Evolutionary conservation across 2,113 vertebrate species (phyloP), one percentile per base, ranked within the genome.

Genomic region (Tragelaphus imberbis): DNA sequence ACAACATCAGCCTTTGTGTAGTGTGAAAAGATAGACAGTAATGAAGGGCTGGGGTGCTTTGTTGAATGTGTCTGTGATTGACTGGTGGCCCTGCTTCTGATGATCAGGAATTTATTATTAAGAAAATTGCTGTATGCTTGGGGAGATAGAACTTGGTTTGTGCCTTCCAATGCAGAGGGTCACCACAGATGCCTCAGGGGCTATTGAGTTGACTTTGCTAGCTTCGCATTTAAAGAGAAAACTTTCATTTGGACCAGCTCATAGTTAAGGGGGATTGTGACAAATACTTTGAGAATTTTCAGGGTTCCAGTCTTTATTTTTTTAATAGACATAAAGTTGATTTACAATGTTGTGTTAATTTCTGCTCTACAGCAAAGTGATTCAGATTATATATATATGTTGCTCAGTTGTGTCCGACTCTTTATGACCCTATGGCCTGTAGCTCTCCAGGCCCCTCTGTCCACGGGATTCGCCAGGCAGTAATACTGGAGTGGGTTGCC

Each of bases 81-180:
- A 89, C 96, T 58, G 68, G 33, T 53, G 63, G 53, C 14, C 51
- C 81, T 49, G 65, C 82, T 95, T 96, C 90, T 84, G 92, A 79
- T n/a, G 71, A 93, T 77, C 61, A 30, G 55, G 71, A 77, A 86
- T 97, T 88, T 90, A 59, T 93, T 85, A 81, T 95, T 95, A 58
- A 79, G 92, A 86, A 92, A 63, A 82, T 16, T 30, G 36, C 65
- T 55, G 2, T 28, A 19, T 75, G 40, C 27, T 23, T 53, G 3
- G 56, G 59, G 44, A 63, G 51, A 13, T 5, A 28, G 53, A 47
- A 51, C 51, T 84, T n/a, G 58, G 55, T 56, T 11, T 53, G 36
- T 65, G 15, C 47, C 75, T 88, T 82, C 51, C 47, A 3, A 7
- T 3, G 63, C 47, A 23, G 59, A 92, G 21, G 30, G 71, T 80